Base-by-base conservation (phyloP, 2,113 vertebrate genomes). In the Cacatua alba region DNA sequence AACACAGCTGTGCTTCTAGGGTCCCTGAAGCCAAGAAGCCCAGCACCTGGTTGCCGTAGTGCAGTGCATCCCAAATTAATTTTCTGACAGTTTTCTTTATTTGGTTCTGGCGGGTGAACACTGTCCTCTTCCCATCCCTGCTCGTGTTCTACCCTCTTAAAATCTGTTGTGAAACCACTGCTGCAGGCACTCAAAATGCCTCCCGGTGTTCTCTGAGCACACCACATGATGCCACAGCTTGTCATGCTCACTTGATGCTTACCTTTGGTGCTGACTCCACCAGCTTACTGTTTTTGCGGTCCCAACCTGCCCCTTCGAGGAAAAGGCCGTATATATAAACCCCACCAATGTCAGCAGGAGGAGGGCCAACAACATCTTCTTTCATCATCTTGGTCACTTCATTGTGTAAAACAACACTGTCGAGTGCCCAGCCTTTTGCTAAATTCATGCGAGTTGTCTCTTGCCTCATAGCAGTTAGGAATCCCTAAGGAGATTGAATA, bases 361-460 rank as follows among this genome's bases (percentile, higher is more conserved):
- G 98, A 18, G 98, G 97, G 10, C 95, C 95, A 16, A 48, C 86
- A 59, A 99, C 97, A 20, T 98, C 98, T 94, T 99, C 98, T 81
- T 95, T 98, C 98, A 98, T 98, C 98, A 98, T 98, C 81, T 95
- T 98, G 70, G 98, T 98, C 91, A 99, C 98, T 44, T 99, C 98
- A 26, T 98, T 98, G 91, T 90, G 97, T 23, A 99, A 96, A 91
- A 97, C 78, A 52, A 99, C 98, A 14, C 94, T 98, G 88, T 99
- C 98, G 13, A 99, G 96, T 11, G 98, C 97, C 99, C 98, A 99
- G 10, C 98, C 98, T 91, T 97, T 98, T 63, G 96, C 96, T 52
- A 98, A 60, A 95, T 99, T 98, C 91, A 96, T 94, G 26, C 98
- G 98, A 1, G 98, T 98, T 16, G 98, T 98, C 97, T 99, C 98